A percentile compares a stretch with the other conserved stretches of the same genome.
Conservation (phyloP, 2,888 invertebrate genomes). For the Lasioglossum calceatum region DNA sequence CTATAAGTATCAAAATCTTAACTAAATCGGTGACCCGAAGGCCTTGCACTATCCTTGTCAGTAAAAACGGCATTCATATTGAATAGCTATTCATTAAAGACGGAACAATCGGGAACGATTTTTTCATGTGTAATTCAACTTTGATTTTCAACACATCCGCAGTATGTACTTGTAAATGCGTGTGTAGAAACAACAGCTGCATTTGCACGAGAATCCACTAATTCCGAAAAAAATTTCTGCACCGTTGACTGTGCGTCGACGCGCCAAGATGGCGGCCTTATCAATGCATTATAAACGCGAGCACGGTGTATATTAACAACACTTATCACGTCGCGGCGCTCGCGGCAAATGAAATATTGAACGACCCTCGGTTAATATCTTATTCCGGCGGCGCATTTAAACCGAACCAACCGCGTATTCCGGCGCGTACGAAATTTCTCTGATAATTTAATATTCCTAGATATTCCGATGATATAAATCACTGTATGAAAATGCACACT, state of each 20-base stretch:
- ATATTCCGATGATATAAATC: slow-evolving; percentile 41
- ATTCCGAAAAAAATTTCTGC: too few species aligned
- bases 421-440: slow-evolving; percentile 28
- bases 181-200: too few species aligned
- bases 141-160: too few species aligned
- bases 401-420: slow-evolving; percentile 12
- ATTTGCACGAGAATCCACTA: too few species aligned
- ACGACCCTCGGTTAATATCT: slow-evolving; percentile 36
- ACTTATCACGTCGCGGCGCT: slow-evolving; percentile 47
- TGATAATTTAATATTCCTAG: slow-evolving; percentile 48
- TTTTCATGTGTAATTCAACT: background rate
- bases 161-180: too few species aligned
- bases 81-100: background rate
- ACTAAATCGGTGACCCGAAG: too few species aligned
- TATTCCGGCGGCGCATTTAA: slow-evolving; percentile 5
- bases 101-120: background rate
- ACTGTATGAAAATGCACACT: slow-evolving; percentile 12
- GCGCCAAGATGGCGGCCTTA: slow-evolving; percentile 34
- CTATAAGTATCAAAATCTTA: too few species aligned
- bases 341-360: slow-evolving; percentile 46
- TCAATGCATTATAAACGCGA: slow-evolving; percentile 40
- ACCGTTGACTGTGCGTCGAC: background rate
- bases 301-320: slow-evolving; percentile 51
- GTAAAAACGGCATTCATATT: background rate
- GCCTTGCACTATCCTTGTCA: background rate